These are phyloP conservation scores for Pseudomyrmex cubaensis DNA, from an alignment of 1,140 invertebrate species.

Conservation along the genomic window DNA sequence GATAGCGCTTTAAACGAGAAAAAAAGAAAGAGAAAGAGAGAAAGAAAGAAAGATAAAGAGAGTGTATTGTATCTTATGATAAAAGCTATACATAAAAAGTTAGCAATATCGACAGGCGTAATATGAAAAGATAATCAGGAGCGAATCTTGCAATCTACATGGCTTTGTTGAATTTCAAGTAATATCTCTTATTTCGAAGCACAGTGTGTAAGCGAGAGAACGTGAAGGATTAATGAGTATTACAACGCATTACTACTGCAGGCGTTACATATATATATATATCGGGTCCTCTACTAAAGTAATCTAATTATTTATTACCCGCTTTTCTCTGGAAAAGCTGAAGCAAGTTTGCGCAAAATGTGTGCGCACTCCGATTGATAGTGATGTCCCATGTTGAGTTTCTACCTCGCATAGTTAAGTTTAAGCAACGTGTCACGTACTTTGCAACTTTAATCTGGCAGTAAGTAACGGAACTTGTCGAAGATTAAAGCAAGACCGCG, in stretches of 20 bases:
- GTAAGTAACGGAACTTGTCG: conserved; percentile 38
- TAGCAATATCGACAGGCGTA: not conserved
- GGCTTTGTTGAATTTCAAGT: not conserved
- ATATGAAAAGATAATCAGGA: not conserved
- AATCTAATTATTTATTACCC: conserved; percentile 53
- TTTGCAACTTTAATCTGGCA: conserved; percentile 49
- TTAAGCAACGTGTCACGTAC: conserved; percentile 32
- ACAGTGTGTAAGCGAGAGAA: not conserved
- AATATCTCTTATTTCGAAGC: conserved; percentile 2
- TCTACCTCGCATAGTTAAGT: conserved; percentile 34
- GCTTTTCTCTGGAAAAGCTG: conserved; percentile 10
- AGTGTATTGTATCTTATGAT: not conserved
- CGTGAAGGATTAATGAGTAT: conserved; percentile 35
- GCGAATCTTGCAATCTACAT: not conserved
- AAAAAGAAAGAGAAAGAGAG: not conserved
- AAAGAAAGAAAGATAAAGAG: not conserved
- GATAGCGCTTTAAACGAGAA: not conserved
- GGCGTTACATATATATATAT: not conserved
- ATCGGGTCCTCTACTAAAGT: conserved; percentile 24
- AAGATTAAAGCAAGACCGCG: conserved; percentile 35
- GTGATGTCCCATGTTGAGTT: conserved; percentile 38
- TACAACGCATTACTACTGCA: conserved; percentile 34
- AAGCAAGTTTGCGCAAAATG: conserved; percentile 30
- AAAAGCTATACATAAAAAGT: not conserved
- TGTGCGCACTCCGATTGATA: conserved; percentile 46